phyloP scores from a whole-genome alignment of 2,888 invertebrate genomes.

The Dryococelus australis region DNA sequence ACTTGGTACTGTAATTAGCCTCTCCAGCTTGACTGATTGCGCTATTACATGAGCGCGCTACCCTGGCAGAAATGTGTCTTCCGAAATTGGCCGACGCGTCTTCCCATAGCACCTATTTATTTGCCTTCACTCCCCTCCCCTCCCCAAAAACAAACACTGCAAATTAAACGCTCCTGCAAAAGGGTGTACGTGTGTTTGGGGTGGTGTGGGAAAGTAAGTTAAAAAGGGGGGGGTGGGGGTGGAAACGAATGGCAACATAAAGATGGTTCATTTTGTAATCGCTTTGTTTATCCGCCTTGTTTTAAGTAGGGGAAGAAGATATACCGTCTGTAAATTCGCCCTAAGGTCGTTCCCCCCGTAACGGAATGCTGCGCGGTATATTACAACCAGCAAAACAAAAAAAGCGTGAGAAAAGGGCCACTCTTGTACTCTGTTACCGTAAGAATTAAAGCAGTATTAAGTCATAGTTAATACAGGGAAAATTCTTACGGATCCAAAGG shows the following conservation, averaged over 20 bases:
- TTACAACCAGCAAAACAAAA: too few relatives aligned
- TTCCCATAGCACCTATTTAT: background rate
- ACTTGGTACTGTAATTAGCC: conserved; percentile 23
- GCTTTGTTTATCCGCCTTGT: background rate
- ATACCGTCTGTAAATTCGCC: background rate
- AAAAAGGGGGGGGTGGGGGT: background rate
- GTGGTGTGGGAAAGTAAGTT: too few relatives aligned
- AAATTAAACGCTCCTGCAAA: background rate
- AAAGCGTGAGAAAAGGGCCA: too few relatives aligned
- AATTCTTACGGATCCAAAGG: too few relatives aligned
- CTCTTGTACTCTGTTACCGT: too few relatives aligned
- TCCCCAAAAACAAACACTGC: background rate
- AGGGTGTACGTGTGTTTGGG: background rate
- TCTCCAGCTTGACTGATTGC: conserved; percentile 26
- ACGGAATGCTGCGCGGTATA: too few relatives aligned
- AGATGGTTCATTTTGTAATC: background rate
- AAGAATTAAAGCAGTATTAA: too few relatives aligned
- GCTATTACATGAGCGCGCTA: background rate
- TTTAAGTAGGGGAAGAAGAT: background rate
- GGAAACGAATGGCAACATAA: background rate
- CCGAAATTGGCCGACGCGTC: background rate
- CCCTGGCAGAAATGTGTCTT: background rate
- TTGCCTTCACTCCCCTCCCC: too few relatives aligned
- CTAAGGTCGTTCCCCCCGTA: background rate
- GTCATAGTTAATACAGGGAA: too few relatives aligned